phyloP scores from a whole-genome alignment of 1,140 invertebrate genomes.

The Papilio machaon region DNA sequence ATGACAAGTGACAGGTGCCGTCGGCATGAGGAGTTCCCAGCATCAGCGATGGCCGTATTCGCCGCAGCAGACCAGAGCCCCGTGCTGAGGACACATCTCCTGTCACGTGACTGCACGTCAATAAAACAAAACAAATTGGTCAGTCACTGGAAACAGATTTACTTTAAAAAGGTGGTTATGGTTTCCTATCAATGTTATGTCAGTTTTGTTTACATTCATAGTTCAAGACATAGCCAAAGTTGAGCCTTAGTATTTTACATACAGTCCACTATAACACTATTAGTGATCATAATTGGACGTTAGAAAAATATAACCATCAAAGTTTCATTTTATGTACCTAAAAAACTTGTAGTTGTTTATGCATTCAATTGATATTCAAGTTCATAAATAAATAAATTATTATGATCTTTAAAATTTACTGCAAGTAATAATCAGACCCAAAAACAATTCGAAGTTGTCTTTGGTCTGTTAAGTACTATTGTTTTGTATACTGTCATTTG shows the following conservation, averaged over 20 bases:
- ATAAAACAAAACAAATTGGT: constrained; percentile 13
- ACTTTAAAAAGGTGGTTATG: constrained; percentile 8
- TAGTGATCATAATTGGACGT: background rate
- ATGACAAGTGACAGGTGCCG: constrained; percentile 33
- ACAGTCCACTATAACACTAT: background rate
- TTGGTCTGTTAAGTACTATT: background rate
- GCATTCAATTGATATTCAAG: background rate
- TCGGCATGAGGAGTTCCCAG: constrained; percentile 38
- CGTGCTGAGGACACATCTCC: constrained; percentile 31
- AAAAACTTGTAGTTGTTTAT: background rate
- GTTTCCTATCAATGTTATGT: background rate
- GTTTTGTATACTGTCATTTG: background rate
- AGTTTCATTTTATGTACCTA: background rate
- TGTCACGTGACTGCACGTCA: constrained; percentile 28
- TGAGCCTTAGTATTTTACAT: background rate
- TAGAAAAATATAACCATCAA: background rate
- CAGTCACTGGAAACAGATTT: constrained; percentile 8
- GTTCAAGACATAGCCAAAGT: background rate
- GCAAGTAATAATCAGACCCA: background rate
- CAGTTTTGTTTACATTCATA: constrained; percentile 4
- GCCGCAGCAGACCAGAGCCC: constrained; percentile 26
- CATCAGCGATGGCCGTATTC: constrained; percentile 32
- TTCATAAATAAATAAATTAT: background rate
- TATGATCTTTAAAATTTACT: background rate
- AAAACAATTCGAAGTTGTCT: background rate